These are phyloP conservation scores for Acanthoscelides obtectus DNA, from an alignment of 2,888 invertebrate genomes.

Conservation along the genomic window DNA sequence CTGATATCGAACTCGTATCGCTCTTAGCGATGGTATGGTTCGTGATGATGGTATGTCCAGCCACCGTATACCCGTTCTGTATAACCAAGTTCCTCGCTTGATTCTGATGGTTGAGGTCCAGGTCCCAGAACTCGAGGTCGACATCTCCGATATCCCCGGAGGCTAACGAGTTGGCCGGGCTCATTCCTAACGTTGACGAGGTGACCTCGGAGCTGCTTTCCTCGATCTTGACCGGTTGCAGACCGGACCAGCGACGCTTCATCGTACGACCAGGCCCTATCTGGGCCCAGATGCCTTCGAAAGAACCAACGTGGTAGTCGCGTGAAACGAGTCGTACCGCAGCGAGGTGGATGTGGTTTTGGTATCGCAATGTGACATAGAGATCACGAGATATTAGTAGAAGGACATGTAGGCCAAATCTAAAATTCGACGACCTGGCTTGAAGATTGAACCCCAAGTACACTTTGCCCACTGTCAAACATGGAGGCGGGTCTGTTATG, in stretches of 20 bases:
- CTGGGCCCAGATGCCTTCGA: not conserved
- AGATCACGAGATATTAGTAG: too few relatives aligned
- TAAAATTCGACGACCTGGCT: too few relatives aligned
- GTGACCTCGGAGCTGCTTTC: slow-evolving; percentile 74
- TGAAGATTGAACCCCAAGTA: too few relatives aligned
- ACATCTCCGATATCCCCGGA: slow-evolving; percentile 73
- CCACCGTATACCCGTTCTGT: slow-evolving; percentile 42
- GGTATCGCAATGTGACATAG: too few relatives aligned
- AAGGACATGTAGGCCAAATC: too few relatives aligned
- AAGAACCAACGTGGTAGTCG: not conserved
- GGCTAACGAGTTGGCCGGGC: slow-evolving; percentile 68
- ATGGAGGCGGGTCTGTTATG: too few relatives aligned
- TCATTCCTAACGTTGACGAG: slow-evolving; percentile 64
- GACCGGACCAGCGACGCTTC: slow-evolving; percentile 70
- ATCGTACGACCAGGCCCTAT: slow-evolving; percentile 43
- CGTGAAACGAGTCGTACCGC: not conserved
- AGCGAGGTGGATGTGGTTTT: not conserved
- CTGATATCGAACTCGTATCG: slow-evolving; percentile 50
- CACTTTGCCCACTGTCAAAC: too few relatives aligned
- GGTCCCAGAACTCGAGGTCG: slow-evolving; percentile 78
- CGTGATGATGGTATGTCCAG: slow-evolving; percentile 42
- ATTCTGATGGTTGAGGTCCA: slow-evolving; percentile 54
- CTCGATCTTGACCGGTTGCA: slow-evolving; percentile 62
- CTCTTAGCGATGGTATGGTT: slow-evolving; percentile 43
- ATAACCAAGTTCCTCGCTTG: slow-evolving; percentile 38